phyloP scores from a whole-genome alignment of 2,113 vertebrate genomes.

The Pseudopipra pipra region DNA sequence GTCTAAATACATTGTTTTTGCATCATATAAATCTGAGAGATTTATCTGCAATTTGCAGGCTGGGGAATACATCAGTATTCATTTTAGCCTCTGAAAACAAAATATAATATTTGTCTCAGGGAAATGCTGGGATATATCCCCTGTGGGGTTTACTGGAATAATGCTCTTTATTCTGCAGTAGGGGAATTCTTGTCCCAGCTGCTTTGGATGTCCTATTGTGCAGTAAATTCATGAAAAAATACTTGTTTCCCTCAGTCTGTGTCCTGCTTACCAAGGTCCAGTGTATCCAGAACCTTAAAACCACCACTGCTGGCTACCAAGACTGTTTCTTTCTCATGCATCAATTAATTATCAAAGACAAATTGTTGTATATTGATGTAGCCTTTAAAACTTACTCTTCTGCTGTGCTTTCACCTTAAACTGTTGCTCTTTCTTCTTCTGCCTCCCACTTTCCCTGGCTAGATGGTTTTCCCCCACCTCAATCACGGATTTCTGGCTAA shows the following conservation, averaged over 20 bases:
- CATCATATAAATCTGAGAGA: not conserved
- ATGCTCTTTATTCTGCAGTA: conserved; percentile 21
- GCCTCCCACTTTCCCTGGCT: not conserved
- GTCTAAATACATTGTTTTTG: conserved; percentile 20
- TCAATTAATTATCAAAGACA: not conserved
- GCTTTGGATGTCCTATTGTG: conserved; percentile 2
- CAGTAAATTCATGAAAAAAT: not conserved
- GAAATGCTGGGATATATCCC: not conserved
- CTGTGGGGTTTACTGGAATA: conserved; percentile 1
- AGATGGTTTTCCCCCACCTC: conserved; percentile 92
- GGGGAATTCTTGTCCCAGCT: not conserved
- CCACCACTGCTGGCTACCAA: not conserved
- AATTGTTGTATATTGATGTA: not conserved
- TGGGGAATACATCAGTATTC: not conserved
- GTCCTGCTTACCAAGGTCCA: not conserved
- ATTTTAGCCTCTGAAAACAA: not conserved
- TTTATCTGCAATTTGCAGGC: not conserved
- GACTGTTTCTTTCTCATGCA: not conserved
- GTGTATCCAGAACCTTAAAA: not conserved
- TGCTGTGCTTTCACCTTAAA: conserved; percentile 1
- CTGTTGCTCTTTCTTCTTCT: conserved; percentile 40
- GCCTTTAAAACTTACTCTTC: not conserved
- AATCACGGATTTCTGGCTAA: conserved; percentile 85
- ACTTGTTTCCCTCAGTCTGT: not conserved
- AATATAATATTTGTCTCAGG: not conserved